Evolutionary conservation across 2,888 invertebrate genomes (phyloP), one percentile per base, ranked within the genome.

Genomic region (Theretra japonica): DNA sequence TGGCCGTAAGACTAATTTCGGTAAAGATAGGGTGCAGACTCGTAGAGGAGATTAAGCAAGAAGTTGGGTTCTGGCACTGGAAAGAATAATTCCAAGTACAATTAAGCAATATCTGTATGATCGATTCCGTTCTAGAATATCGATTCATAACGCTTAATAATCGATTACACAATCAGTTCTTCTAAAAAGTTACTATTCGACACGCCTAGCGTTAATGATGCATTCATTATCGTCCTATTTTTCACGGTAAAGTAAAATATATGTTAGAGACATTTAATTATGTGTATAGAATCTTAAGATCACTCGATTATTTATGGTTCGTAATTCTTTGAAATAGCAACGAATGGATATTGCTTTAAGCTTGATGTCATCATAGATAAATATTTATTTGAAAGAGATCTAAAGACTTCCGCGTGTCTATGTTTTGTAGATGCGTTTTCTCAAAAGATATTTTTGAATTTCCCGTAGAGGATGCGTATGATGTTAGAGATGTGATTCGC

Each of bases 161-260:
- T 65, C 48, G 65, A 65, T 65, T 23, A 23, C 23, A 11, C 41
- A 41, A 41, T 41, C 41, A 41, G 11, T 41, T 11, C 11, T 41
- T 15, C 41, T 41, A 41, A 41, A 41, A 41, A 11, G 15, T 5
- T 6, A 4, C 53, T 53, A 53, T 41, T 41, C 53, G 48, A 15
- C 65, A 48, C 11, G 41, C 62, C 60, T 21, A 48, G 41, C 11
- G 28, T 60, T 60, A 70, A 70, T 53, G 70, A 70, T 60, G 70
- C 70, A 68, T 74, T 57, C 73, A 71, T 72, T 75, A 73, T 72
- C 74, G 73, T 69, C 23, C 57, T 53, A 73, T 62, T 70, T 71
- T 71, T 71, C 70, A 71, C 56, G 70, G 65, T 56, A 62, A 8
- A 65, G 65, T 56, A 62, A 8, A 65, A 62, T 71, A 71, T 33